Evolutionary conservation across 2,113 vertebrate genomes (phyloP).

Genomic region (Hystrix brachyura): DNA sequence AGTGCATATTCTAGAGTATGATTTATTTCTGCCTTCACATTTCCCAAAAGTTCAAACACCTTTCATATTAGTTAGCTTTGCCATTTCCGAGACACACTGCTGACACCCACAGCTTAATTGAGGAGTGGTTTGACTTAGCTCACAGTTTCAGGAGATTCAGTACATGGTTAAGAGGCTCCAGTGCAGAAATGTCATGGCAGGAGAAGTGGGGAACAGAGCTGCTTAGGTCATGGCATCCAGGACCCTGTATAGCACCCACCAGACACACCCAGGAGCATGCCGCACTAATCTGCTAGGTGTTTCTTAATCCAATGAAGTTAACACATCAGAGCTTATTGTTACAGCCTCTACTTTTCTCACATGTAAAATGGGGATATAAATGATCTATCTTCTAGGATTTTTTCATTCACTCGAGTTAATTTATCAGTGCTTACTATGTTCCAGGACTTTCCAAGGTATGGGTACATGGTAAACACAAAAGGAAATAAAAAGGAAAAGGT

Average conservation of each 20-base stretch:
- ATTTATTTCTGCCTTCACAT: not conserved
- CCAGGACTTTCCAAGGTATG: not conserved
- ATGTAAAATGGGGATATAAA: not conserved
- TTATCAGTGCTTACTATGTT: not conserved
- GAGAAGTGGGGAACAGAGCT: not conserved
- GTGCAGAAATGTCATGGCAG: not conserved
- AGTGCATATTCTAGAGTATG: not conserved
- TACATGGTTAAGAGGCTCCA: not conserved
- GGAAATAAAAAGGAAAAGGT: not conserved
- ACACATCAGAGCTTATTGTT: not conserved
- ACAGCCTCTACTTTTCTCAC: not conserved
- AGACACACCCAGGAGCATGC: not conserved
- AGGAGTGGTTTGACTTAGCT: not conserved
- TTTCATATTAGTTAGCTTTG: not conserved
- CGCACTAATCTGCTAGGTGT: not conserved
- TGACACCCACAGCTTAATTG: not conserved
- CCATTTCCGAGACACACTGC: not conserved
- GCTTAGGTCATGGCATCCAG: not conserved
- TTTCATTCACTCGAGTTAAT: not conserved
- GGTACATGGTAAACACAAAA: not conserved
- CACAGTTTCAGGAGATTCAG: not conserved
- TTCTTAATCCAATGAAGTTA: not conserved
- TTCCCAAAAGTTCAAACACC: not conserved
- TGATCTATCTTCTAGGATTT: not conserved
- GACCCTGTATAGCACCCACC: not conserved